A percentile compares a stretch with the other conserved stretches of the same genome.
phyloP scores from a whole-genome alignment of 2,797 vertebrate genomes.

The Hippopotamyrus pictus region DNA sequence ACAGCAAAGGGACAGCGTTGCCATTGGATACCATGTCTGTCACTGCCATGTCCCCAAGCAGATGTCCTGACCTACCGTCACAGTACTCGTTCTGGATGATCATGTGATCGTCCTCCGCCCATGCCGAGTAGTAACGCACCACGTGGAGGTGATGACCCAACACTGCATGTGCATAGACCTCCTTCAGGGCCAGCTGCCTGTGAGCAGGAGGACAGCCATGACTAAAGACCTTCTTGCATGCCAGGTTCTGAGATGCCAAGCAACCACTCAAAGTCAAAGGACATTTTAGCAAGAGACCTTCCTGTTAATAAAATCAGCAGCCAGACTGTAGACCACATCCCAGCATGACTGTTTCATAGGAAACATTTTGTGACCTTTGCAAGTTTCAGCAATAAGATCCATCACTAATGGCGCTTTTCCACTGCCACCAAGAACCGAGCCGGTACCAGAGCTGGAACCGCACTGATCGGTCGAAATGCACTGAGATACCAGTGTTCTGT shows the following conservation, averaged over 20 bases:
- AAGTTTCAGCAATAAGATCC: neutral
- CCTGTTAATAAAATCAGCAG: neutral
- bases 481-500: neutral
- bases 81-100: slow-evolving; percentile 98
- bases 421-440: neutral
- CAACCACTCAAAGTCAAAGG: neutral
- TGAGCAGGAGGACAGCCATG: neutral
- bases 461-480: neutral
- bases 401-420: neutral
- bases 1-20: neutral
- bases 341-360: neutral
- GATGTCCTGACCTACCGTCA: slow-evolving; percentile 65
- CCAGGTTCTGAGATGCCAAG: neutral
- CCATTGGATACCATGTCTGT: neutral
- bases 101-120: slow-evolving; percentile 90
- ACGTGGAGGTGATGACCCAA: slow-evolving; percentile 94
- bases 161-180: slow-evolving; percentile 95
- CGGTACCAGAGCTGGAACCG: neutral
- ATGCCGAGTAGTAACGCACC: slow-evolving; percentile 93
- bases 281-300: neutral
- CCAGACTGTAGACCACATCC: neutral
- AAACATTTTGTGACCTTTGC: neutral
- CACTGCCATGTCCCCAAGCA: neutral
- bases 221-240: neutral
- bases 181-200: slow-evolving; percentile 80